Evolutionary conservation across 2,888 invertebrate genomes (phyloP).

Genomic region (Ferdinandea cuprea): DNA sequence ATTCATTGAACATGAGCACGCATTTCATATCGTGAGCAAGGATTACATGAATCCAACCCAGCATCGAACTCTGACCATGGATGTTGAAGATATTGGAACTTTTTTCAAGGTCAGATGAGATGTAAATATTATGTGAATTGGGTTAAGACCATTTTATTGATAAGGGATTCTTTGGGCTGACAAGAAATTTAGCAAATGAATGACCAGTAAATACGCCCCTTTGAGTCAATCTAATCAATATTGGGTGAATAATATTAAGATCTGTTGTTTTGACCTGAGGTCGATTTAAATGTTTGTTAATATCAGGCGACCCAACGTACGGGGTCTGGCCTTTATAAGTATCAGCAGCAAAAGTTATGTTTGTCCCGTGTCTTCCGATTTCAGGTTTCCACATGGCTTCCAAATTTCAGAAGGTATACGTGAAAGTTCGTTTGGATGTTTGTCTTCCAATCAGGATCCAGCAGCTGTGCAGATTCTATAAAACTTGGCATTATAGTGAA

Average conservation of each 20-base stretch:
- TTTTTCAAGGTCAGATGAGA: conserved; percentile 19
- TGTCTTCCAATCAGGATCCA: too few relatives aligned
- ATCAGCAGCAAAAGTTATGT: too few relatives aligned
- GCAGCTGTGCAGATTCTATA: too few relatives aligned
- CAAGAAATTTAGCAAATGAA: conserved; percentile 20
- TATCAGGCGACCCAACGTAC: too few relatives aligned
- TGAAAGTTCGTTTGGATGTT: too few relatives aligned
- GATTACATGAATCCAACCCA: conserved; percentile 13
- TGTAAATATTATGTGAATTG: conserved; percentile 22
- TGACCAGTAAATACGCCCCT: conserved; percentile 11
- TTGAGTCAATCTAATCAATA: conserved; percentile 42
- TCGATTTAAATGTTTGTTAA: conserved; percentile 33
- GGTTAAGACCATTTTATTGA: conserved; percentile 34
- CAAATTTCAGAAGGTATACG: too few relatives aligned
- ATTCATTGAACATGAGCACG: conserved; percentile 51
- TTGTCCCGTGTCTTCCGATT: too few relatives aligned
- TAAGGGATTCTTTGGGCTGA: conserved; percentile 34
- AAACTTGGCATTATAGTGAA: too few relatives aligned
- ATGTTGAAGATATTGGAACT: neutral
- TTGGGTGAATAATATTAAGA: conserved; percentile 38
- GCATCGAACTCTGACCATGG: neutral
- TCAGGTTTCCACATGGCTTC: too few relatives aligned
- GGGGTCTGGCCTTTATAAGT: too few relatives aligned
- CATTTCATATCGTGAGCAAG: conserved; percentile 5
- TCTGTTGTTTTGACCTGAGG: conserved; percentile 2